Evolutionary conservation across 2,888 invertebrate genomes (phyloP), one percentile per base, ranked within the genome.

Genomic region (Cheilosia urbana): DNA sequence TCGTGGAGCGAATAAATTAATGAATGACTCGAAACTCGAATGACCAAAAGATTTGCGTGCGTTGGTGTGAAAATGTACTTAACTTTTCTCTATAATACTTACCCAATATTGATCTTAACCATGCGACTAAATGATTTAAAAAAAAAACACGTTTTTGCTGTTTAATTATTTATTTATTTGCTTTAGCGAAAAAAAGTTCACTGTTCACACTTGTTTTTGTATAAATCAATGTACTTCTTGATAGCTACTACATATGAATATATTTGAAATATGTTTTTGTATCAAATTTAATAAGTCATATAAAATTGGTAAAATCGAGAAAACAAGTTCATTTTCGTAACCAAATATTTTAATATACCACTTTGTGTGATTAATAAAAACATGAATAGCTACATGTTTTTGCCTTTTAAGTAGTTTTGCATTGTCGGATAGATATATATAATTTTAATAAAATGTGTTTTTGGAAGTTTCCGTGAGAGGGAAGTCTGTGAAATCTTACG

Each of bases 211-310:
- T 37, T 24, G 1, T 78, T 34, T 60, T 60, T 58, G 42, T 65
- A 65, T 51, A 71, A 17, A 79, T 45, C 17, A 37, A 37, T 37
- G 37, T 13, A 37, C 37, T 34, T 60, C 42, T 73, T 42, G 5
- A 69, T 55, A 73, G 49, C 65, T 30, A 27, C 49, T 62, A 47
- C 42, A 63, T 72, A 72, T 37, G 30, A 47, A 49, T 78, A 47
- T 71, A 21, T 62, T 60, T 60, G 49, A 78, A 53, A 72, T 72
- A 62, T 55, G 40, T 55, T 72, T 73, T 83, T 37, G 71, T 83
- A 78, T 83, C 72, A 78, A 81, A 83, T 83, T 66, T 45, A 73
- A 51, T 83, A 57, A 65, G 53, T 78, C 45, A 66, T 83, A 83
- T 68, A 83, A 83, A 83, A 78, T 60, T 66, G 45, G n/a, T 58